These are phyloP conservation scores for Phalloptychus januarius DNA, from an alignment of 2,797 vertebrate genomes.

Conservation along the genomic window DNA sequence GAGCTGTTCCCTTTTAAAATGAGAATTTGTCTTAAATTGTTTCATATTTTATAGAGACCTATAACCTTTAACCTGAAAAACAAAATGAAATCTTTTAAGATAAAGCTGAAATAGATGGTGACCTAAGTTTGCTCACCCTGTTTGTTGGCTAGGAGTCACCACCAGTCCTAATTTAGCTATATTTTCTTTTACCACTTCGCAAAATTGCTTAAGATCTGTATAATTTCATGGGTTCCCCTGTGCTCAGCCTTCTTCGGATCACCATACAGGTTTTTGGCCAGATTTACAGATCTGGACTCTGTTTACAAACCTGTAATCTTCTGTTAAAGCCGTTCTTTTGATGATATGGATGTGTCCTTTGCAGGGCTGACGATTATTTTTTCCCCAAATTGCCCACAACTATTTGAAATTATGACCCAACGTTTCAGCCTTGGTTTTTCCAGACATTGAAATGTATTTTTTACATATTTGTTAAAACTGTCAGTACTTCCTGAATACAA, in stretches of 20 bases:
- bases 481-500: too few species aligned
- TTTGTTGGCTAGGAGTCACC: too few species aligned
- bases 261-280: not conserved
- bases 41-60: not conserved
- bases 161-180: not conserved
- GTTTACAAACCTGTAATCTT: not conserved
- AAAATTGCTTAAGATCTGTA: not conserved
- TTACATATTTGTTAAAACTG: too few species aligned
- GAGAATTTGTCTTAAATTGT: not conserved
- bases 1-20: too few species aligned
- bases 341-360: not conserved
- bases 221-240: not conserved
- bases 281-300: not conserved
- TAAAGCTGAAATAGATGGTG: not conserved
- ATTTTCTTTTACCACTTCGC: not conserved
- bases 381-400: not conserved
- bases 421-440: not conserved
- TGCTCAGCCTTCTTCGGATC: not conserved
- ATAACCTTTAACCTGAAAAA: not conserved
- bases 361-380: not conserved
- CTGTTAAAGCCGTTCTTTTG: not conserved
- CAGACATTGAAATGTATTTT: not conserved
- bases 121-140: not conserved
- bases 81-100: not conserved
- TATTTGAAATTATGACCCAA: not conserved